These are phyloP conservation scores for Archips crataeganus DNA, from an alignment of 2,888 invertebrate genomes.

Conservation along the genomic window DNA sequence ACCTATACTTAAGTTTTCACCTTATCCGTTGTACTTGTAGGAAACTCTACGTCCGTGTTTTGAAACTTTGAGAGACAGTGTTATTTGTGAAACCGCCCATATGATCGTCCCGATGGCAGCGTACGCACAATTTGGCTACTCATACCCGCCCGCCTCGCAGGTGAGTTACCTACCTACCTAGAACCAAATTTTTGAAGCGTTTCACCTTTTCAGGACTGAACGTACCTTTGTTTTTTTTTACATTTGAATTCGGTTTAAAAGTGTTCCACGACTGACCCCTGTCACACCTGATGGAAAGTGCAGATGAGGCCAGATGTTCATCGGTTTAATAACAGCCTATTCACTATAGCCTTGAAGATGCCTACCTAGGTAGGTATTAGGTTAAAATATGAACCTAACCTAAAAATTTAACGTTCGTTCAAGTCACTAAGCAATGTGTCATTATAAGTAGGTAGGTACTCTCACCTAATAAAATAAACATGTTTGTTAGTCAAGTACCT, in stretches of 20 bases:
- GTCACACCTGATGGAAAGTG: too few species aligned
- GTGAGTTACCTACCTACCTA: constrained; percentile 80
- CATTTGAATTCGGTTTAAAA: too few species aligned
- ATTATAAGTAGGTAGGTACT: neutral
- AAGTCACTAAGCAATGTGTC: neutral
- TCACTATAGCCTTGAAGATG: too few species aligned
- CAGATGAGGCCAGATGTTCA: too few species aligned
- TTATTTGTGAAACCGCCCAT: constrained; percentile 83
- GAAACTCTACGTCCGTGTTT: constrained; percentile 73
- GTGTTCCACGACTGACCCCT: too few species aligned
- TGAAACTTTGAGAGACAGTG: constrained; percentile 83
- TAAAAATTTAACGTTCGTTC: neutral
- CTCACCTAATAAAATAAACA: neutral
- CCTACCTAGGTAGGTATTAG: neutral
- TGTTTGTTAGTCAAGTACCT: too few species aligned
- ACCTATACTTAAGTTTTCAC: constrained; percentile 68
- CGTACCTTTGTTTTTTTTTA: neutral
- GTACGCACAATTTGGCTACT: constrained; percentile 96
- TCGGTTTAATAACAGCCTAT: too few species aligned
- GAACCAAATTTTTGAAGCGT: neutral
- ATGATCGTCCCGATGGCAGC: constrained; percentile 89
- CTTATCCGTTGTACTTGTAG: constrained; percentile 62
- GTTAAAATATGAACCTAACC: constrained; percentile 1
- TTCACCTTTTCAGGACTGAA: neutral
- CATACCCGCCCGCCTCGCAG: constrained; percentile 97